Evolutionary conservation across 2,888 invertebrate genomes (phyloP), one percentile per base, ranked within the genome.

Genomic region (Herminia tarsipennalis): DNA sequence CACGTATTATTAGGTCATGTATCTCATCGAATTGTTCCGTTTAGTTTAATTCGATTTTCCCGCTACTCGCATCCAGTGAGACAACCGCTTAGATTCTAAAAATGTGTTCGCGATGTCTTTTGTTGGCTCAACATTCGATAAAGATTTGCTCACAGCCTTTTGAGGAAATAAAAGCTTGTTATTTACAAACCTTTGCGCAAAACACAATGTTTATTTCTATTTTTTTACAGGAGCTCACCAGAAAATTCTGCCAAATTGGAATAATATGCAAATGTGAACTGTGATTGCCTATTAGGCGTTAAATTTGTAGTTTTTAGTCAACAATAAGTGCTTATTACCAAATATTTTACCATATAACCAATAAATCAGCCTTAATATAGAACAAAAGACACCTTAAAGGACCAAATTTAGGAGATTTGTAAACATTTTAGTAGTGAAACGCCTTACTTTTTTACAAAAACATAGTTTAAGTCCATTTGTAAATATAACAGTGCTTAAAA

Each of bases 221-320:
- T 20, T 48, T 30, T 57, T 67, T 70, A 62, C 65, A 67, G 57
- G 55, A 61, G 56, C 63, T 59, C 66, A 29, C 41, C 39, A 56
- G 37, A 47, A 58, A 37, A 41, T 55, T 65, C 57, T 56, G 67
- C 66, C 66, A 72, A 66, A 66, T 44, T 41, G 48, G 50, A 55
- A 57, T 52, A 43, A 46, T 58, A 58, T 60, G 40, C 53, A 57
- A 63, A 70, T 67, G 51, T 63, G 70, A 62, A 86, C 83, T 87
- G 88, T 88, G 88, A 87, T 88, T 78, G 88, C 88, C 88, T 51
- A 45, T 38, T 50, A 50, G 88, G 88, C 88, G 86, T 88, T 85
- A 88, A 86, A 72, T 65, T 41, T 17, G 50, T 76, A 74, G 73
- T 76, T 56, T 10, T 33, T 66, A 36, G 73, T 73, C 28, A 67